Evolutionary conservation across 2,797 vertebrate species (phyloP), one percentile per base, ranked within the genome.

Genomic region (Argyrosomus regius): DNA sequence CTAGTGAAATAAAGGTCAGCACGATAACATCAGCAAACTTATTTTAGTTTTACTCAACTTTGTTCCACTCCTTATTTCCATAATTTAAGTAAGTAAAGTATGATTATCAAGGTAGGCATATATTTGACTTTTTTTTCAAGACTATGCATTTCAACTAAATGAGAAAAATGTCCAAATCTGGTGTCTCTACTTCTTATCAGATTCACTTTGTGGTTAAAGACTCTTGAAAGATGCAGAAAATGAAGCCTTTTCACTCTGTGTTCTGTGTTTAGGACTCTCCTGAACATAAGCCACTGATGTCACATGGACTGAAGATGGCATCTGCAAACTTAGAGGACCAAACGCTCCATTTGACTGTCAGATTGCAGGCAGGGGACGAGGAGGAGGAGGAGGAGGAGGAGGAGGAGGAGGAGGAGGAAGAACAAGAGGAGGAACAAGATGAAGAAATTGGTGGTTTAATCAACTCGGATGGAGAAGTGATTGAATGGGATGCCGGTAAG

Each of bases 401-500:
- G 41, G 80, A 81, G 1, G 71, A 84, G 1, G 71, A 84, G 1
- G 81, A 84, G 9, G 81, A 80, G 49, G 78, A 80, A 43, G 86
- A 84, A 0, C 78, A 77, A 3, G 69, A 83, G 41, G 80, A 81
- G 1, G 71, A 84, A 16, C 59, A 63, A 28, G 77, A 89, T 62
- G 90, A 92, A 80, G 88, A 87, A 83, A 84, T 89, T 1, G 74
- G 88, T 62, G 83, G 87, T 72, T 89, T 92, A 77, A 91, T 92
- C 82, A 92, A 92, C 82, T 91, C 89, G 12, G 90, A 93, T 31
- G 90, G 92, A 70, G 90, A 92, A 64, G 89, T 91, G 76, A 82
- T 92, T 41, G 90, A 91, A 43, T 92, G 90, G 90, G 80, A 89
- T 35, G 66, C 70, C 24, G 77, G 92, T 93, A 77, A 91, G 90